Conservation (phyloP, 2,888 invertebrate species). For the Oxystoma pomonae region DNA sequence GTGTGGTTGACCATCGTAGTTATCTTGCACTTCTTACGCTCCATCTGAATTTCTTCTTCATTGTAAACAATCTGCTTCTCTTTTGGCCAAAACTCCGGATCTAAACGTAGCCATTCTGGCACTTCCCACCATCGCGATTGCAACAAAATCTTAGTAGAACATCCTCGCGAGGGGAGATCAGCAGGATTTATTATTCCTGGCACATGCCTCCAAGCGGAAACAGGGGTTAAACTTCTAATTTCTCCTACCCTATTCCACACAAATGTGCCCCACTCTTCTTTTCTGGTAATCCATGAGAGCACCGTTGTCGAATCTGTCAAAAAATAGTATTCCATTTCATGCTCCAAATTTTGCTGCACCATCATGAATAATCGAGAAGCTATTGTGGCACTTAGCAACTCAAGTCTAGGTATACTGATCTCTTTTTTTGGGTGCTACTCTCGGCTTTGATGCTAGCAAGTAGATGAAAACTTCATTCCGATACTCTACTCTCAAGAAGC, state of each 20-base stretch:
- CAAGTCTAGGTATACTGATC: constrained; percentile 20
- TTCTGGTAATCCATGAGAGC: constrained; percentile 32
- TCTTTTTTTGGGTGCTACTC: constrained; percentile 16
- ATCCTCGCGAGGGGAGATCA: constrained; percentile 36
- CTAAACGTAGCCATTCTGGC: constrained; percentile 32
- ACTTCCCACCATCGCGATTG: constrained; percentile 38
- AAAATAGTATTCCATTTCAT: constrained; percentile 10
- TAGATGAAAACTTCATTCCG: constrained; percentile 7
- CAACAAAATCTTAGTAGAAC: constrained; percentile 28
- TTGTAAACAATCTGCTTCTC: constrained; percentile 2
- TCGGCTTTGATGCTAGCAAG: constrained; percentile 17
- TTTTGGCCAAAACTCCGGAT: constrained; percentile 6
- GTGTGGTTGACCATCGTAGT: constrained; percentile 7
- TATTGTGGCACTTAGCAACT: constrained; percentile 19
- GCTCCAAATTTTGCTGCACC: constrained; percentile 7
- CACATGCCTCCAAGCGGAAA: constrained; percentile 31
- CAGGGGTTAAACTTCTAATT: constrained; percentile 27
- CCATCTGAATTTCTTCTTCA: constrained; percentile 3
- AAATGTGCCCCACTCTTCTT: constrained; percentile 31
- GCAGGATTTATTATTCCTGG: constrained; percentile 36
- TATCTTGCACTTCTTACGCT: constrained; percentile 9
- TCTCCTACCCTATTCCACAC: constrained; percentile 34
- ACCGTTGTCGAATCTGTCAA: constrained; percentile 35
- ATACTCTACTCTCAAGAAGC: constrained; percentile 2
- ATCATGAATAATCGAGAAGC: constrained; percentile 12